phyloP scores from a whole-genome alignment of 1,140 invertebrate species.

The Cydia splendana region DNA sequence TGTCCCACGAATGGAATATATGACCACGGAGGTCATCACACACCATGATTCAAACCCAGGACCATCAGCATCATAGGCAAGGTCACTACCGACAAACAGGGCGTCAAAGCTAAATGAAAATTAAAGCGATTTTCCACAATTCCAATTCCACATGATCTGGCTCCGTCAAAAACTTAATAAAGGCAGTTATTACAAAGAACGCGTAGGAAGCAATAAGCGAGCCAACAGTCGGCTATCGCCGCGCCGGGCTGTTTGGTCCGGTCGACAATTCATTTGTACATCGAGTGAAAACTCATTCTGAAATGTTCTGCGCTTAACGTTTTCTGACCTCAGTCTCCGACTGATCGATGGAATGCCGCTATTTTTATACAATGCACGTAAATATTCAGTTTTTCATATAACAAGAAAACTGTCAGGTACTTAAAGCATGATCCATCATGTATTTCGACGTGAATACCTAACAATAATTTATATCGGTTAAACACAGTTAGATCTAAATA shows the following conservation, averaged over 20 bases:
- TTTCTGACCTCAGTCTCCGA: constrained; percentile 6
- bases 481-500: too few species aligned
- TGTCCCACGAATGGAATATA: too few species aligned
- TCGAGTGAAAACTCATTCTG: constrained; percentile 36
- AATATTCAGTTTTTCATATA: neutral
- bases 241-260: constrained; percentile 41
- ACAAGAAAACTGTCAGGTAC: too few species aligned
- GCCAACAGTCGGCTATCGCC: constrained; percentile 38
- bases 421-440: too few species aligned
- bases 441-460: too few species aligned
- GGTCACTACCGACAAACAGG: too few species aligned
- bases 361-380: constrained; percentile 41
- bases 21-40: too few species aligned
- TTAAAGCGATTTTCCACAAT: neutral
- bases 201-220: constrained; percentile 45
- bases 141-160: neutral
- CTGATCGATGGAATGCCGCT: constrained; percentile 41
- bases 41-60: too few species aligned
- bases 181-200: constrained; percentile 6
- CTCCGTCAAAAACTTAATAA: constrained; percentile 14
- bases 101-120: neutral
- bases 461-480: too few species aligned
- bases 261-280: constrained; percentile 42
- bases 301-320: constrained; percentile 33
- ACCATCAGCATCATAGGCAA: too few species aligned